These are phyloP conservation scores for Drosophila melanica DNA, from an alignment of 1,140 invertebrate species.

Conservation along the genomic window DNA sequence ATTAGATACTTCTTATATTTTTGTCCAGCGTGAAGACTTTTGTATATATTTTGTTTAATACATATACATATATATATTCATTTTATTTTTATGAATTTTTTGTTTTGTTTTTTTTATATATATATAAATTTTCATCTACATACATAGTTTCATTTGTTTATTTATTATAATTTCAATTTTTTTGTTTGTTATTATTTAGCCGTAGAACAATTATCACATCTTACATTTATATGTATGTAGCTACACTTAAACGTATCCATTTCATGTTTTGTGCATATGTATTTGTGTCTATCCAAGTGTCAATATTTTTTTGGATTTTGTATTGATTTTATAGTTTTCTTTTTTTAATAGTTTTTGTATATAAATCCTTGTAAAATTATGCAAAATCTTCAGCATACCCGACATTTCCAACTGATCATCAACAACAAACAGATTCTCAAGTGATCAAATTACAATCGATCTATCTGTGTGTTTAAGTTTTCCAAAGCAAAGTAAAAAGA, in stretches of 20 bases:
- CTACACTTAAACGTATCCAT: conserved; percentile 79
- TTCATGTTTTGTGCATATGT: conserved; percentile 76
- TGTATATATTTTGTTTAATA: conserved; percentile 42
- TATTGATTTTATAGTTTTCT: not conserved
- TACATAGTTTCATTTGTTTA: conserved; percentile 27
- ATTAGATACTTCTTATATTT: conserved; percentile 65
- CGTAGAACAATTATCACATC: conserved; percentile 81
- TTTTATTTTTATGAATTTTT: conserved; percentile 39
- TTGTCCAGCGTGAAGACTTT: conserved; percentile 50
- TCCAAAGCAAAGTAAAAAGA: no score
- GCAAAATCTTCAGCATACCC: not conserved
- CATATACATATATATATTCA: conserved; percentile 31
- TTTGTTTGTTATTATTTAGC: conserved; percentile 48
- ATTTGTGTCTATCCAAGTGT: conserved; percentile 25
- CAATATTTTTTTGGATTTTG: not conserved
- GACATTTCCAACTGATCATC: conserved; percentile 8
- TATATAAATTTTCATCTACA: conserved; percentile 49
- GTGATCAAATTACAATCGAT: not conserved
- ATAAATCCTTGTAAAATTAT: conserved; percentile 40
- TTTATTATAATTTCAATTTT: conserved; percentile 8
- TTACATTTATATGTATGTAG: conserved; percentile 64
- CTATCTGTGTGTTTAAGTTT: no score
- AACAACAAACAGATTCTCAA: not conserved
- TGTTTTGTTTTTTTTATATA: conserved; percentile 17
- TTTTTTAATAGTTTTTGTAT: conserved; percentile 21